These are phyloP conservation scores for Phyllotreta cruciferae DNA, from an alignment of 2,888 invertebrate genomes.

Conservation along the genomic window DNA sequence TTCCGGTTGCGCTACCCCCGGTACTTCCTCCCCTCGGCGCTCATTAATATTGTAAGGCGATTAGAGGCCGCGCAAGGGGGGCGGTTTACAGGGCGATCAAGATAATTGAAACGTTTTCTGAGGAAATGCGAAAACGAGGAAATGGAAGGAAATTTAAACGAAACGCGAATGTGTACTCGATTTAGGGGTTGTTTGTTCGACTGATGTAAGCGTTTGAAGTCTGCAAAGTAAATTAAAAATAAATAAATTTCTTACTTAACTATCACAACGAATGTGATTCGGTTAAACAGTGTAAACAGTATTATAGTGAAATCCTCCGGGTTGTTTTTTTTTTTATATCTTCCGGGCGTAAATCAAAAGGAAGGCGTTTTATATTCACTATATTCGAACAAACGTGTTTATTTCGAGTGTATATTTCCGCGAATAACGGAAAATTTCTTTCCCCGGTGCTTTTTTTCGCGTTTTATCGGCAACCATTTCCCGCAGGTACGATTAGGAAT, in stretches of 20 bases:
- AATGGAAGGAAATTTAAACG: conserved; percentile 9
- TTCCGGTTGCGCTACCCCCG: conserved; percentile 19
- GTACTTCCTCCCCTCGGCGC: conserved; percentile 21
- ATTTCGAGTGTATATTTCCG: background rate
- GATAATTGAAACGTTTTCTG: conserved; percentile 29
- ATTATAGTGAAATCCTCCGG: no score
- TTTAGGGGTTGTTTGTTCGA: background rate
- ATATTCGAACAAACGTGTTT: conserved; percentile 12
- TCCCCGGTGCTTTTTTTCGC: conserved; percentile 51
- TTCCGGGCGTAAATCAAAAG: no score
- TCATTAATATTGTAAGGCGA: conserved; percentile 41
- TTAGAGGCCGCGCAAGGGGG: conserved; percentile 26
- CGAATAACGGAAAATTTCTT: conserved; percentile 1
- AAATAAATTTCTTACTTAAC: background rate
- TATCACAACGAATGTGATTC: background rate
- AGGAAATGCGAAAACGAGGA: background rate
- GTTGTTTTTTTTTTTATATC: no score
- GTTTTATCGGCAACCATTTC: conserved; percentile 55
- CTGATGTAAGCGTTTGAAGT: background rate
- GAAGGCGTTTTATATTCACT: no score
- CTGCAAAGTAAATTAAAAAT: background rate
- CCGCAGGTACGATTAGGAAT: conserved; percentile 55
- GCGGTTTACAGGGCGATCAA: conserved; percentile 28
- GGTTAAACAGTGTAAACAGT: background rate
- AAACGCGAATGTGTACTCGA: background rate